phyloP scores from a whole-genome alignment of 64 coral and sea anemone genomes.

The Anthopleura sola region DNA sequence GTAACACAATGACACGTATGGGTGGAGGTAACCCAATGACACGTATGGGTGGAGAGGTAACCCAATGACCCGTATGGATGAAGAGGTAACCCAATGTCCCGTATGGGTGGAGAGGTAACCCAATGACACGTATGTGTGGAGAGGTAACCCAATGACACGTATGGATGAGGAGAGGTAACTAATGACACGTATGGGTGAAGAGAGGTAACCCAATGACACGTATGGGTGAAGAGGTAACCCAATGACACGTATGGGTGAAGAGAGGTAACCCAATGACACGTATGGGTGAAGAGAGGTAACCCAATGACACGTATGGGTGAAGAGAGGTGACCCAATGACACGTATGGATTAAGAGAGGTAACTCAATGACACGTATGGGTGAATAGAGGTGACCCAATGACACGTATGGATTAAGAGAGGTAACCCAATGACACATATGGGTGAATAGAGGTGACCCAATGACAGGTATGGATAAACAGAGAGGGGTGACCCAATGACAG shows the following conservation, averaged over 20 bases:
- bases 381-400: not conserved
- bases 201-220: not conserved
- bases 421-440: not conserved
- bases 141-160: not conserved
- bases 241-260: not conserved
- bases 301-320: not conserved
- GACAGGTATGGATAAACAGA: not conserved
- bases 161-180: not conserved
- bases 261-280: not conserved
- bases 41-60: not conserved
- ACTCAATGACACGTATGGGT: constrained; percentile 5
- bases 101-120: not conserved
- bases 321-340: not conserved
- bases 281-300: not conserved
- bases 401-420: not conserved
- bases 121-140: not conserved
- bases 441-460: not conserved
- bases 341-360: not conserved
- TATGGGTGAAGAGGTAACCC: not conserved
- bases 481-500: not conserved
- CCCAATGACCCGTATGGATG: not conserved
- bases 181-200: constrained; percentile 1
- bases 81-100: not conserved
- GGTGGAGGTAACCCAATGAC: not conserved
- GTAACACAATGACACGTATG: constrained; percentile 1